Conservation (phyloP, 2,113 vertebrate species). For the Canis aureus region DNA sequence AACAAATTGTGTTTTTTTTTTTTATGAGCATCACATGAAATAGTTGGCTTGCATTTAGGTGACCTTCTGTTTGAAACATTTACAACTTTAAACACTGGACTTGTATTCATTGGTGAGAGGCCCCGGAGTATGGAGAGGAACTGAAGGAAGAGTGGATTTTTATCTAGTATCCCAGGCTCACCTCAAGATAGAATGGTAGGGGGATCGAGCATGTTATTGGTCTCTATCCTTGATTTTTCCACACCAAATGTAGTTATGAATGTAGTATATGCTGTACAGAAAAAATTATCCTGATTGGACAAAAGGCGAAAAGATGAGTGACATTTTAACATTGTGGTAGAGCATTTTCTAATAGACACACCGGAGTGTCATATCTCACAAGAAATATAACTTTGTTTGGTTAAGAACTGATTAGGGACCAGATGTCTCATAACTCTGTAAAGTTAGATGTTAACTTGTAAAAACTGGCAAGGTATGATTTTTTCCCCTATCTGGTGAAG, state of each 20-base stretch:
- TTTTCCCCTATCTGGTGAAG: background rate
- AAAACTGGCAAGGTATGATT: background rate
- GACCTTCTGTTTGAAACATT: slow-evolving; percentile 51
- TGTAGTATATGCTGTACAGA: background rate
- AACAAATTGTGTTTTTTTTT: slow-evolving; percentile 32
- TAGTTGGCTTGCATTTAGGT: slow-evolving; percentile 50
- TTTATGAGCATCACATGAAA: slow-evolving; percentile 19
- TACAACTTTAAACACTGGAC: slow-evolving; percentile 8
- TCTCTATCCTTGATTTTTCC: background rate
- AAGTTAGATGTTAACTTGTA: background rate
- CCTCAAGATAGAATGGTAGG: background rate
- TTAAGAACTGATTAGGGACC: background rate
- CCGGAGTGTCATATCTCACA: background rate
- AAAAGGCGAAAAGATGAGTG: background rate
- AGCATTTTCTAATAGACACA: background rate
- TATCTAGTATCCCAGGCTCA: background rate
- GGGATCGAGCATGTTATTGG: background rate
- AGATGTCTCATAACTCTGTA: background rate
- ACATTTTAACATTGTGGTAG: background rate
- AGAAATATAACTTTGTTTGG: background rate
- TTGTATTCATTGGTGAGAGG: background rate
- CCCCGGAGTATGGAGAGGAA: background rate
- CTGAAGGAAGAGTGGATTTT: background rate
- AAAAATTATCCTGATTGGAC: background rate
- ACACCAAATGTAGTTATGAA: background rate